These are phyloP conservation scores for Archips xylosteana DNA, from an alignment of 2,888 invertebrate species.

Conservation along the genomic window DNA sequence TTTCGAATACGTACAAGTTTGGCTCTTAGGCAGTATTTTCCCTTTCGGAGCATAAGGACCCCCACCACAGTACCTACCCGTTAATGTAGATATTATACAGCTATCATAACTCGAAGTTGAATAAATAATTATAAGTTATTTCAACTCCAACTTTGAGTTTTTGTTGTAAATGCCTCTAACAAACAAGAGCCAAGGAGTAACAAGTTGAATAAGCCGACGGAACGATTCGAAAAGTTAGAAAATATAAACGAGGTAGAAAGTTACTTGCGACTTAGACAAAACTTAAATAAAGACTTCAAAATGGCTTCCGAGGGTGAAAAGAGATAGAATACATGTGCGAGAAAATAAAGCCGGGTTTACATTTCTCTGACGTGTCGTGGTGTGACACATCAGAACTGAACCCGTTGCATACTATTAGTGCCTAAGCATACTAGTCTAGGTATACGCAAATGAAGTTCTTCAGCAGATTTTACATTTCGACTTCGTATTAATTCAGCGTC, in stretches of 20 bases:
- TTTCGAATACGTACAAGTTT: no score
- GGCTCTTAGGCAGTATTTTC: no score
- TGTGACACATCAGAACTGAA: no score
- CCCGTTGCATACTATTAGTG: no score
- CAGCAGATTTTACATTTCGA: no score
- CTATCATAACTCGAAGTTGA: background rate
- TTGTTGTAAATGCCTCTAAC: background rate
- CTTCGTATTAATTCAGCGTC: no score
- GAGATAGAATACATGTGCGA: background rate
- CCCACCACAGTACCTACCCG: no score
- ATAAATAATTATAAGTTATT: background rate
- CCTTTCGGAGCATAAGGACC: no score
- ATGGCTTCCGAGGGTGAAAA: background rate
- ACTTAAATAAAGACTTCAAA: background rate
- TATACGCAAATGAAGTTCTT: no score
- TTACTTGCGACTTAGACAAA: background rate
- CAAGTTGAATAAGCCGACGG: background rate
- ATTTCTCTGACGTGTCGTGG: no score
- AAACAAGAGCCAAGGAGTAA: background rate
- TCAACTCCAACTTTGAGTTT: background rate
- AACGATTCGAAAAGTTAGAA: constrained; percentile 1
- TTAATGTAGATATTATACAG: background rate
- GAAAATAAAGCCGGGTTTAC: background rate
- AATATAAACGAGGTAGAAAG: constrained; percentile 6
- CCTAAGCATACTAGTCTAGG: no score